Evolutionary conservation across 1,140 invertebrate species (phyloP).

Genomic region (Nephila pilipes): DNA sequence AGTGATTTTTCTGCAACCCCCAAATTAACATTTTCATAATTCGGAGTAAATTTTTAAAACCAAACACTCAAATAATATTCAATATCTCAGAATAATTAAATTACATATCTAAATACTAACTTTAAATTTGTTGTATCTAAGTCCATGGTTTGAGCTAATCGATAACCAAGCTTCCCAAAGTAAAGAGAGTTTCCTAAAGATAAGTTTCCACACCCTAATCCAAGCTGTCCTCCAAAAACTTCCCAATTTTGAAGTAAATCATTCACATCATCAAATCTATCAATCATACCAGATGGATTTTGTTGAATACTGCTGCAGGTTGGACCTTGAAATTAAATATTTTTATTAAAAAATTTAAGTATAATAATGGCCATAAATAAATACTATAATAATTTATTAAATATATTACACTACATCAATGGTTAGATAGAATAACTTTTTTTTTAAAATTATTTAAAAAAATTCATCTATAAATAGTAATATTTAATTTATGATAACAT

Average conservation of each 20-base stretch:
- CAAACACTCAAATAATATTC: too few species aligned
- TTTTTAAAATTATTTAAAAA: too few species aligned
- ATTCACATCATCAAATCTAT: constrained; percentile 68
- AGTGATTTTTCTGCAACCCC: too few species aligned
- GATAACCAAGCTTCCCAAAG: constrained; percentile 70
- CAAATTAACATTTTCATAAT: too few species aligned
- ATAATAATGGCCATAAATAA: too few species aligned
- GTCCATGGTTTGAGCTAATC: constrained; percentile 72
- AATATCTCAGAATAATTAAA: background rate
- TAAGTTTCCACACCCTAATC: constrained; percentile 73
- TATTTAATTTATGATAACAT: too few species aligned
- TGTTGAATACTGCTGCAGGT: constrained; percentile 63
- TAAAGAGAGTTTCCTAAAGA: constrained; percentile 75
- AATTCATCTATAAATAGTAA: too few species aligned
- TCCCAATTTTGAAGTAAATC: constrained; percentile 45
- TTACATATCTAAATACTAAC: constrained; percentile 34
- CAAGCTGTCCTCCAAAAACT: constrained; percentile 66
- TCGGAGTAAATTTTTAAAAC: too few species aligned
- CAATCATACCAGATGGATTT: constrained; percentile 73
- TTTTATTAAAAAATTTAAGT: background rate
- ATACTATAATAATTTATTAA: too few species aligned
- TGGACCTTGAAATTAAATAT: constrained; percentile 38
- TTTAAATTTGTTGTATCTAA: constrained; percentile 72
- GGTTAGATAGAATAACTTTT: too few species aligned
- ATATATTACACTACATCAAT: too few species aligned